Evolutionary conservation across 2,888 invertebrate genomes (phyloP), one percentile per base, ranked within the genome.

Genomic region (Eupithecia subumbrata): DNA sequence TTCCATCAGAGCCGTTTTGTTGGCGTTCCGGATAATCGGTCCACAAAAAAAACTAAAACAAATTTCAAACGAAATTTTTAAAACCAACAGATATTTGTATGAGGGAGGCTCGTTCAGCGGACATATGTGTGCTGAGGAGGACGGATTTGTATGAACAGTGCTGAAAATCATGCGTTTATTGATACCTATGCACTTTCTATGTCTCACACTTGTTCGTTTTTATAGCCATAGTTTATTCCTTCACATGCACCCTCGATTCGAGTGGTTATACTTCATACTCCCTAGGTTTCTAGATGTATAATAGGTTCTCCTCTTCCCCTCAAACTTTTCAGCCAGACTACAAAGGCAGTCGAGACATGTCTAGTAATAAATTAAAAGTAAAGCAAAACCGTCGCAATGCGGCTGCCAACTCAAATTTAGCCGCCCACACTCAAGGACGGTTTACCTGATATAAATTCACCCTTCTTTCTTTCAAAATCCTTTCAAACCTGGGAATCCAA

Each of bases 341-440:
- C 64, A 64, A 67, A 63, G 71, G 25, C 22, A 14, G 70, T 22
- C 45, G 18, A n/a, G 9, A 9, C 64, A 48, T 73, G 69, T 73
- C 25, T 60, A 22, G 69, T 18, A 52, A 66, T 68, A 69, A 60
- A 68, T 73, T 73, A 64, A 72, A 72, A 75, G 67, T 52, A 43
- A 71, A 56, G 64, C 22, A 16, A 69, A 71, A 71, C 40, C 63
- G 76, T 67, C 76, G 76, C 76, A 76, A 48, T 76, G 76, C 76
- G 74, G 74, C 67, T 69, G 45, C 72, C 12, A 22, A 40, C 22
- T 67, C n/a, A 37, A 67, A 63, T 45, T 64, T n/a, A 67, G 22
- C 37, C 34, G 67, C 30, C 30, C 30, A 63, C 16, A 2, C 40
- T 67, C 67, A 67, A 67, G 67, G 67, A 67, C 67, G 18, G 8